phyloP scores from a whole-genome alignment of 2,113 vertebrate species.

The Myotis brandtii region DNA sequence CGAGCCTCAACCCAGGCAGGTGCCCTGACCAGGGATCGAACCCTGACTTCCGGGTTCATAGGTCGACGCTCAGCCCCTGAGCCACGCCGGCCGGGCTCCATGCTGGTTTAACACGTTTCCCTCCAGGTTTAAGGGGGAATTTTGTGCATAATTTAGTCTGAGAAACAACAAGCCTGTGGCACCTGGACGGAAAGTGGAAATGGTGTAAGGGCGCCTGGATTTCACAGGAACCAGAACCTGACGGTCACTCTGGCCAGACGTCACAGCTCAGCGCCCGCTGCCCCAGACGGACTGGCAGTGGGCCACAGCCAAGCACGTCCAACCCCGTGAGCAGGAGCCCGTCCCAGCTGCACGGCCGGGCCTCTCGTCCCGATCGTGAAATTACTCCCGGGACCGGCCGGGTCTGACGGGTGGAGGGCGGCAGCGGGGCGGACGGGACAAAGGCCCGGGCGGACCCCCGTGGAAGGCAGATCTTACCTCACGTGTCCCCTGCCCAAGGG shows the following conservation, averaged over 20 bases:
- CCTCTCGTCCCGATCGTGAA: not conserved
- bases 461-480: not conserved
- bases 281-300: not conserved
- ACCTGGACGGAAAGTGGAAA: not conserved
- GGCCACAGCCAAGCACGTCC: rapidly evolving
- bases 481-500: not conserved
- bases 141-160: not conserved
- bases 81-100: too few species aligned
- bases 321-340: not conserved
- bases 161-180: not conserved
- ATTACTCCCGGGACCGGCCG: too few species aligned
- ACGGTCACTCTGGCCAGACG: not conserved
- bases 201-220: not conserved
- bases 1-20: too few species aligned
- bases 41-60: too few species aligned
- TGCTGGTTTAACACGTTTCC: not conserved
- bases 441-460: rapidly evolving
- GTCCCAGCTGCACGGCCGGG: not conserved
- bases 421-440: rapidly evolving
- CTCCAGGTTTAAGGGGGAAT: not conserved
- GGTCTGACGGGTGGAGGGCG: too few species aligned
- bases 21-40: too few species aligned
- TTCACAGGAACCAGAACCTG: not conserved
- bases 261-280: not conserved
- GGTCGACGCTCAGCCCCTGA: too few species aligned